phyloP scores from a whole-genome alignment of 1,140 invertebrate genomes.

The Halesus radiatus region DNA sequence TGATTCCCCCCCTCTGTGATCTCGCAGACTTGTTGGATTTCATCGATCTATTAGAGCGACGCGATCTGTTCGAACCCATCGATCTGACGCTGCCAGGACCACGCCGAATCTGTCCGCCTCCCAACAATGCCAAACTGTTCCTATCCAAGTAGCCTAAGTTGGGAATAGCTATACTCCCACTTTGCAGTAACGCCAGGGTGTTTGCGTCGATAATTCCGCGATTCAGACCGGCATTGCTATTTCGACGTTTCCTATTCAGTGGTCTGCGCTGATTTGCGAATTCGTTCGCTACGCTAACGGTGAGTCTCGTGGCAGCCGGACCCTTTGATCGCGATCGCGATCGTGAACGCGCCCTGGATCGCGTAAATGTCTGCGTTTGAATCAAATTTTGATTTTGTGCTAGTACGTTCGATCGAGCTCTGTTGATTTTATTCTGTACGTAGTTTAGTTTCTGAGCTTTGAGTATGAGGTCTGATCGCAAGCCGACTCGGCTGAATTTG shows the following conservation, averaged over 20 bases:
- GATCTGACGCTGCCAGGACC: constrained; percentile 31
- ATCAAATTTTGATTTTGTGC: constrained; percentile 11
- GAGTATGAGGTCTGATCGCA: constrained; percentile 49
- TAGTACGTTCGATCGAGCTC: background rate
- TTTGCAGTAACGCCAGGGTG: too few species aligned
- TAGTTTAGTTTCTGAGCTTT: constrained; percentile 41
- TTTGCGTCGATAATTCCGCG: background rate
- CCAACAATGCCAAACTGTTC: constrained; percentile 25
- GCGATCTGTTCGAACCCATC: constrained; percentile 16
- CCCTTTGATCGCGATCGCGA: constrained; percentile 18
- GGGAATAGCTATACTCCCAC: too few species aligned
- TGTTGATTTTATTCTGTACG: constrained; percentile 32
- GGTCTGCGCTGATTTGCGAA: constrained; percentile 5
- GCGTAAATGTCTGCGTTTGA: constrained; percentile 45
- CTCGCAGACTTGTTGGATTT: background rate
- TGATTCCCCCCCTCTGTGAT: constrained; percentile 3
- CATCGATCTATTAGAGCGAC: constrained; percentile 8
- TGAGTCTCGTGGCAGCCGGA: constrained; percentile 22
- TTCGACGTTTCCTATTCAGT: constrained; percentile 17
- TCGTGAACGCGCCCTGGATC: constrained; percentile 33
- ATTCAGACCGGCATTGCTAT: constrained; percentile 28
- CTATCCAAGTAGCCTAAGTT: constrained; percentile 39
- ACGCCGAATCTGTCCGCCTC: background rate
- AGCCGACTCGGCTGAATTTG: constrained; percentile 30
- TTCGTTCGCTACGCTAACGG: constrained; percentile 52